Evolutionary conservation across 2,797 vertebrate genomes (phyloP).

Genomic region (Coilia nasus): DNA sequence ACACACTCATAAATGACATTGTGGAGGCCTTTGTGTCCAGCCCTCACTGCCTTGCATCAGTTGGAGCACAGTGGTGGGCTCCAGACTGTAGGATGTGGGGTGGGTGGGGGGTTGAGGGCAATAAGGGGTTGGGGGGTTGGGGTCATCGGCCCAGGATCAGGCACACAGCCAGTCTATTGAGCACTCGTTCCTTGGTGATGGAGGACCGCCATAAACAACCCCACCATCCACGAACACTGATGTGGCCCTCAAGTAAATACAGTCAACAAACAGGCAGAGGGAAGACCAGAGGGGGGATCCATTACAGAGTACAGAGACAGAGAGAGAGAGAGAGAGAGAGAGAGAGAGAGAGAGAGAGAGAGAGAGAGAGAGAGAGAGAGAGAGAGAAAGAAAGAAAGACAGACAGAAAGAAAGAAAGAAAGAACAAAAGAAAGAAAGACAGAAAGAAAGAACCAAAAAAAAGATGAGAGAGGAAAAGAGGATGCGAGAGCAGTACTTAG

Average conservation of each 20-base stretch:
- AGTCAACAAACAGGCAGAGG: background rate
- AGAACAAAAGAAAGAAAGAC: no score
- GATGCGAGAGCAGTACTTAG: background rate
- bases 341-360: background rate
- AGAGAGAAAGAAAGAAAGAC: background rate
- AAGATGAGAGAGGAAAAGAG: background rate
- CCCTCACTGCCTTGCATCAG: background rate
- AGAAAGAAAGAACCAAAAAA: background rate
- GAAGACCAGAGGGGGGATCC: background rate
- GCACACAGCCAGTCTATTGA: background rate
- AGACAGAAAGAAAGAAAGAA: background rate
- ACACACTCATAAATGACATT: background rate
- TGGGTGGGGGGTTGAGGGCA: background rate
- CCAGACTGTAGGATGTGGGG: conserved; percentile 8
- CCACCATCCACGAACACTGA: conserved; percentile 22
- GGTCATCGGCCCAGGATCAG: background rate
- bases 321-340: no score
- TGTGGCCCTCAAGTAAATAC: conserved; percentile 22
- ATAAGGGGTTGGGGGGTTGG: no score
- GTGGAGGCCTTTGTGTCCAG: conserved; percentile 7
- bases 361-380: background rate
- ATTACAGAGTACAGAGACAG: no score
- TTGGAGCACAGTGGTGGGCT: background rate
- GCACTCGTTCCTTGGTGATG: background rate
- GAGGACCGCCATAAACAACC: conserved; percentile 3